phyloP scores from a whole-genome alignment of 2,113 vertebrate species.

The Sinocyclocheilus rhinocerous region DNA sequence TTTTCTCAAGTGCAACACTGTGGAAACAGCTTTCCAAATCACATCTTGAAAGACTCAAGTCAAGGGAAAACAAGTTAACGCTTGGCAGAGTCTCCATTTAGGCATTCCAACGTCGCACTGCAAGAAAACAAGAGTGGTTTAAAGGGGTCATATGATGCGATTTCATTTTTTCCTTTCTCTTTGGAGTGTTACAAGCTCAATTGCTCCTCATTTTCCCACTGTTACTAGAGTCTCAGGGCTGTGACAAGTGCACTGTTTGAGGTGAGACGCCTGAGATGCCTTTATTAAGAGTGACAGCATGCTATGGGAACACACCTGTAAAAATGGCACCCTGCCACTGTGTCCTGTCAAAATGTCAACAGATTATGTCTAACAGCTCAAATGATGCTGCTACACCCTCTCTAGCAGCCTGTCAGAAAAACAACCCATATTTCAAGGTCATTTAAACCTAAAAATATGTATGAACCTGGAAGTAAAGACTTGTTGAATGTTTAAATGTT shows the following conservation, averaged over 20 bases:
- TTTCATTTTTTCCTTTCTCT: too few species aligned
- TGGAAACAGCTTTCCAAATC: background rate
- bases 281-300: constrained; percentile 1
- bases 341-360: constrained; percentile 15
- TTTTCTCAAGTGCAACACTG: background rate
- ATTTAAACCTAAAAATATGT: background rate
- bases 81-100: constrained; percentile 1
- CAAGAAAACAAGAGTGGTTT: background rate
- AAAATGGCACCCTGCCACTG: background rate
- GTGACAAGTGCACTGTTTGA: constrained; percentile 2
- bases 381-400: too few species aligned
- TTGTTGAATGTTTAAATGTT: background rate
- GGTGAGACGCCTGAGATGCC: background rate
- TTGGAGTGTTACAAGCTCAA: too few species aligned
- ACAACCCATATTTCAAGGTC: background rate
- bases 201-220: background rate
- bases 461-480: background rate
- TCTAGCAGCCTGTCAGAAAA: background rate
- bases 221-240: background rate
- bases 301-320: background rate
- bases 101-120: background rate
- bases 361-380: background rate
- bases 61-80: background rate
- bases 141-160: too few species aligned
- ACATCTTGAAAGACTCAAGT: background rate